These are phyloP conservation scores for Gymnocephalus cernua DNA, from an alignment of 2,113 vertebrate genomes.

Conservation along the genomic window DNA sequence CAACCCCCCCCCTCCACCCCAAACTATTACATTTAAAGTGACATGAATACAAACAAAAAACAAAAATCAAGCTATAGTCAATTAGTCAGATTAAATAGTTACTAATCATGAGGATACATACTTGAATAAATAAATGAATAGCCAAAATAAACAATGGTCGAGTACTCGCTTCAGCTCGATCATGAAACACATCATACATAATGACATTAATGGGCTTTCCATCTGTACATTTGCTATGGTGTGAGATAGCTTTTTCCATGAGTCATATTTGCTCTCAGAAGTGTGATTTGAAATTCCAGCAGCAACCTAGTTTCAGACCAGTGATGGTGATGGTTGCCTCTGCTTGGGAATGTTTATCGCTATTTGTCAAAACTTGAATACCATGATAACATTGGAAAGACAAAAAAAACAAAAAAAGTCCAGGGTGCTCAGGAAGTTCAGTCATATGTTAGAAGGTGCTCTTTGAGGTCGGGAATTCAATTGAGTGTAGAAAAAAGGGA, in stretches of 20 bases:
- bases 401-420: too few relatives aligned
- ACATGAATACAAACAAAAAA: not conserved
- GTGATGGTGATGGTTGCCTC: slow-evolving; percentile 16
- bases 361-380: slow-evolving; percentile 38
- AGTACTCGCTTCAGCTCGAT: not conserved
- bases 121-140: not conserved
- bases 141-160: not conserved
- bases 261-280: slow-evolving; percentile 33
- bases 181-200: not conserved
- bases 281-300: slow-evolving; percentile 42
- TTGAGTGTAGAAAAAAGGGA: too few relatives aligned
- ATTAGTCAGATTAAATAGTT: slow-evolving; percentile 1
- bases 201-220: slow-evolving; percentile 23
- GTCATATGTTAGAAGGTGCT: too few relatives aligned
- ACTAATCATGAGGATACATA: not conserved
- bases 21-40: not conserved
- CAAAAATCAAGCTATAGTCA: not conserved
- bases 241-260: slow-evolving; percentile 28
- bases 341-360: slow-evolving; percentile 25
- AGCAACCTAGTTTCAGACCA: slow-evolving; percentile 19
- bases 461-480: too few relatives aligned
- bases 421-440: too few relatives aligned
- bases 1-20: not conserved
- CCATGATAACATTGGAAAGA: slow-evolving; percentile 18
- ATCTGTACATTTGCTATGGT: not conserved